Evolutionary conservation across 2,797 vertebrate species (phyloP).

Genomic region (Lepilemur ruficaudatus): DNA sequence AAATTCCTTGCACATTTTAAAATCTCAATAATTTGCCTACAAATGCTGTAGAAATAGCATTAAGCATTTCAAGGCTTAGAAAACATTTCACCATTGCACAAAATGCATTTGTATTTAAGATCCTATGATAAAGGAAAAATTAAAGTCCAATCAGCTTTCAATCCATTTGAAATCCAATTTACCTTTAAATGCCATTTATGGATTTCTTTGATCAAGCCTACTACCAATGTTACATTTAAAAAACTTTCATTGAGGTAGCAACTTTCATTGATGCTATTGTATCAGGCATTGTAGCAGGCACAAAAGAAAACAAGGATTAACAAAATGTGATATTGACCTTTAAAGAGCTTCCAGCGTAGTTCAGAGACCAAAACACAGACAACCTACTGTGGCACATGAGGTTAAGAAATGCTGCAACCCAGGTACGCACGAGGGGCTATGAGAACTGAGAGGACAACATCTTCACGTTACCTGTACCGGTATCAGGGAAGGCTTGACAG

Average conservation of each 20-base stretch:
- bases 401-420: neutral
- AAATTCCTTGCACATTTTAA: slow-evolving; percentile 55
- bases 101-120: slow-evolving; percentile 57
- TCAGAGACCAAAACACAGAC: neutral
- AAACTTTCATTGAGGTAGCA: neutral
- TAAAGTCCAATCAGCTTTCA: slow-evolving; percentile 55
- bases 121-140: slow-evolving; percentile 61
- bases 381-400: rapidly evolving
- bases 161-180: slow-evolving; percentile 55
- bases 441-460: neutral
- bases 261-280: neutral
- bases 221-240: neutral
- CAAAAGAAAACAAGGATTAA: slow-evolving; percentile 26
- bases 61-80: slow-evolving; percentile 62
- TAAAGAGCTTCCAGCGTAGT: neutral
- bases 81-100: slow-evolving; percentile 43
- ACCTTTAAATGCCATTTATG: slow-evolving; percentile 41
- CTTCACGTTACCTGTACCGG: too few species aligned
- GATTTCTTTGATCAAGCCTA: slow-evolving; percentile 23
- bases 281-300: neutral
- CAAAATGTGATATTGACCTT: neutral
- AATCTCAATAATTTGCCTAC: slow-evolving; percentile 56
- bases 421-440: rapidly evolving
- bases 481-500: neutral
- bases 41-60: slow-evolving; percentile 50